These are phyloP conservation scores for Aphelocoma californica DNA, from an alignment of 2,797 vertebrate species.

Conservation along the genomic window DNA sequence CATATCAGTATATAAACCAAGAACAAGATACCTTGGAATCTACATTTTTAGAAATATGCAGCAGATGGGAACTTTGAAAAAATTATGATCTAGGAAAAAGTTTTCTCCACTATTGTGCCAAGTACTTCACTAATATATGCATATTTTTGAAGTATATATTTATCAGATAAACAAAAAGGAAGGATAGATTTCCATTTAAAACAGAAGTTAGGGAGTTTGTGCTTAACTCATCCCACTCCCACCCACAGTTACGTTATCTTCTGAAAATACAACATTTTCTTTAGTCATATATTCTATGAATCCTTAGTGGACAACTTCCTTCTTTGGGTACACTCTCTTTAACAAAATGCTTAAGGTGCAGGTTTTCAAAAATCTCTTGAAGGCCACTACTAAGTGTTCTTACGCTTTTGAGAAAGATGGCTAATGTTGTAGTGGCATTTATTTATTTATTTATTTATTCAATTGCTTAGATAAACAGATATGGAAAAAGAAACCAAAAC, in stretches of 20 bases:
- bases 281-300: background rate
- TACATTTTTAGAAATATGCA: background rate
- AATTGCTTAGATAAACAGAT: background rate
- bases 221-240: background rate
- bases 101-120: background rate
- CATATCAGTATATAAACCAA: background rate
- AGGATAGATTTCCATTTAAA: background rate
- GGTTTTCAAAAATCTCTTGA: background rate
- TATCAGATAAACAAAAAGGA: background rate
- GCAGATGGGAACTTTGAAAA: background rate
- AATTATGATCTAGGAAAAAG: background rate
- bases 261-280: background rate
- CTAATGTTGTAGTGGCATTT: background rate
- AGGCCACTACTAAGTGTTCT: background rate
- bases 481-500: background rate
- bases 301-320: background rate
- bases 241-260: background rate
- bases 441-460: background rate
- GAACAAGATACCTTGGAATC: background rate
- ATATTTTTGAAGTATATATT: background rate
- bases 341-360: background rate
- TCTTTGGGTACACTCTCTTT: background rate
- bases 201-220: background rate
- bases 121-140: background rate
- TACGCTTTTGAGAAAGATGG: background rate